Evolutionary conservation across 2,113 vertebrate genomes (phyloP).

Genomic region (Mellivora capensis): DNA sequence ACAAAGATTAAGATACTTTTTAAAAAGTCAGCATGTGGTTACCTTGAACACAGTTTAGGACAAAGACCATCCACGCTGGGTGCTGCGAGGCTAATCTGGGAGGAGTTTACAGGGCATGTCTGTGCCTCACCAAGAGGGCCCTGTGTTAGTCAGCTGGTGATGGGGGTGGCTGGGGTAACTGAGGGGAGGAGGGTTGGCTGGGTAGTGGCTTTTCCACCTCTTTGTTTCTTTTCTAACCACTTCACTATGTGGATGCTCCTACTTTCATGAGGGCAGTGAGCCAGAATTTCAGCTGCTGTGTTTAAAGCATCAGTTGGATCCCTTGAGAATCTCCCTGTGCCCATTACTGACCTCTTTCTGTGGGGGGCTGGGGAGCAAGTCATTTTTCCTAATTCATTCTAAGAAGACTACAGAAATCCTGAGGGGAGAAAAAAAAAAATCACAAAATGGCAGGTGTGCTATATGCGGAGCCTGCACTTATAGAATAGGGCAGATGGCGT

Average conservation of each 20-base stretch:
- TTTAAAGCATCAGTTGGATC: not conserved
- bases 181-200: not conserved
- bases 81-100: not conserved
- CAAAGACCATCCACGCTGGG: not conserved
- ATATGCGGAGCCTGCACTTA: not conserved
- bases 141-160: not conserved
- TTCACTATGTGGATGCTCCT: not conserved
- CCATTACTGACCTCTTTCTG: not conserved
- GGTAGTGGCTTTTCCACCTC: not conserved
- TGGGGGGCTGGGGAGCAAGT: not conserved
- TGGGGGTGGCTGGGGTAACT: no score
- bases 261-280: not conserved
- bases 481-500: not conserved
- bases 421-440: not conserved
- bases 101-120: not conserved
- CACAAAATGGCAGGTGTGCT: not conserved
- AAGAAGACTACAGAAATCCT: not conserved
- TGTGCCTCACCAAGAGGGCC: not conserved
- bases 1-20: not conserved
- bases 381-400: not conserved
- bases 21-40: constrained; percentile 13
- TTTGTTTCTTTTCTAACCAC: not conserved
- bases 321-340: not conserved
- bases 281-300: not conserved
- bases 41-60: not conserved